Evolutionary conservation across 64 coral and sea anemone species (phyloP), one percentile per base, ranked within the genome.

Genomic region (Dendrophyllia cribrosa): DNA sequence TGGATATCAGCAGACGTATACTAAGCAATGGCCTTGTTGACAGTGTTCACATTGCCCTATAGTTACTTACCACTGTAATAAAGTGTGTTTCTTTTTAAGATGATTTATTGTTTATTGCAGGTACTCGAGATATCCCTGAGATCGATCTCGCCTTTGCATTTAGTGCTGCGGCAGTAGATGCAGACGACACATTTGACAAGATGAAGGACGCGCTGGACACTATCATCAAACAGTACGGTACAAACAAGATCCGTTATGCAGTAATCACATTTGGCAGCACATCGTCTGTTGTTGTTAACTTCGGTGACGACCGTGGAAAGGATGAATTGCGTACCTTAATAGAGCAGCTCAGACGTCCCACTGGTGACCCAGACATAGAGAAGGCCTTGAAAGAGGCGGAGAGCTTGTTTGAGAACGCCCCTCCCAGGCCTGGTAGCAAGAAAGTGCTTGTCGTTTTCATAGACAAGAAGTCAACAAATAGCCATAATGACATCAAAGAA

Each of bases 121-220:
- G 74, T 59, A 89, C 53, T 63, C 87, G 53, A 62, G 59, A 87
- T 61, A 64, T 92, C 45, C 70, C 82, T 47, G 74, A 64, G n/a
- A 87, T 92, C 1, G 86, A 89, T 59, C 55, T 83, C 6, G 77
- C 56, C 2, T 97, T 97, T 53, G 91, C 93, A 11, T 75, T 97
- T 24, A 94, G 95, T 63, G 87, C 83, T 58, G 77, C 95, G 4
- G 92, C 91, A 8, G 51, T 63, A 16, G 72, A 73, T 22, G 88
- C 92, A 16, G 84, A 94, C 7, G 72, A 90, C 4, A 92, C 61
- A 0, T 92, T 92, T 63, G 74, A 75, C 7, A 75, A 78, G 70
- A 87, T 92, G 43, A 87, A 87, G 22, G 61, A 92, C 11, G 66
- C 83, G 3, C 20, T 92, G 44, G 84, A 92, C 14, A 25, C 58